A percentile compares a stretch with the other conserved stretches of the same genome.
Conservation (phyloP, 2,888 invertebrate species). For the Hydrotaea cyrtoneurina region DNA sequence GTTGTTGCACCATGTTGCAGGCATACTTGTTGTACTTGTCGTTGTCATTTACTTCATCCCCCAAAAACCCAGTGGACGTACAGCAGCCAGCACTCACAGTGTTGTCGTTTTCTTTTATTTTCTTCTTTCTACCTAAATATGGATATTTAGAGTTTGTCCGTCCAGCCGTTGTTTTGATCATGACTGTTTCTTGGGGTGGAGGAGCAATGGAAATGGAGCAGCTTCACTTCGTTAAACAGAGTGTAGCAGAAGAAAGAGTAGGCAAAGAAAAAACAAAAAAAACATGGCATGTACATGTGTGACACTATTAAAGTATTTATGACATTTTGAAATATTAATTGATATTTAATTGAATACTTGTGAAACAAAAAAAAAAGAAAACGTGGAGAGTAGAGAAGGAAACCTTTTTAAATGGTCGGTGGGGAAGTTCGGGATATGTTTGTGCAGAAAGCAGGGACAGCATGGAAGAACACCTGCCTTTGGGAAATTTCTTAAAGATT, state of each 20-base stretch:
- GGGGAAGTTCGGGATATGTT: neutral
- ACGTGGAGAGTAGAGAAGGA: neutral
- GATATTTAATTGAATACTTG: conserved; percentile 69
- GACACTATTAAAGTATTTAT: conserved; percentile 69
- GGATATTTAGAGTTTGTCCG: neutral
- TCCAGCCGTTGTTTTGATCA: neutral
- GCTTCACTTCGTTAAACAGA: too few relatives aligned
- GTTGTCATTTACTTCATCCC: neutral
- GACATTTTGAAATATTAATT: conserved; percentile 70
- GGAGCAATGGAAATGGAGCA: too few relatives aligned
- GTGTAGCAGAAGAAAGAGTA: neutral
- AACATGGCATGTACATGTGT: conserved; percentile 56
- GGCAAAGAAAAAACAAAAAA: conserved; percentile 18
- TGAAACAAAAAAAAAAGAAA: neutral
- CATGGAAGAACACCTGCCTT: conserved; percentile 48
- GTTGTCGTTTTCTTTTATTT: too few relatives aligned
- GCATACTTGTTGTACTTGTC: neutral
- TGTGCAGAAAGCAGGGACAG: conserved; percentile 8
- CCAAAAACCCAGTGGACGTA: neutral
- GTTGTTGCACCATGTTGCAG: conserved; percentile 18
- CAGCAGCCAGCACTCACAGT: too few relatives aligned
- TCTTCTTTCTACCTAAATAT: too few relatives aligned
- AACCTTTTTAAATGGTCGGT: neutral
- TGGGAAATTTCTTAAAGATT: conserved; percentile 49
- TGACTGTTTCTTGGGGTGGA: neutral